Conservation (phyloP, 2,888 invertebrate species). For the Arge pagana region DNA sequence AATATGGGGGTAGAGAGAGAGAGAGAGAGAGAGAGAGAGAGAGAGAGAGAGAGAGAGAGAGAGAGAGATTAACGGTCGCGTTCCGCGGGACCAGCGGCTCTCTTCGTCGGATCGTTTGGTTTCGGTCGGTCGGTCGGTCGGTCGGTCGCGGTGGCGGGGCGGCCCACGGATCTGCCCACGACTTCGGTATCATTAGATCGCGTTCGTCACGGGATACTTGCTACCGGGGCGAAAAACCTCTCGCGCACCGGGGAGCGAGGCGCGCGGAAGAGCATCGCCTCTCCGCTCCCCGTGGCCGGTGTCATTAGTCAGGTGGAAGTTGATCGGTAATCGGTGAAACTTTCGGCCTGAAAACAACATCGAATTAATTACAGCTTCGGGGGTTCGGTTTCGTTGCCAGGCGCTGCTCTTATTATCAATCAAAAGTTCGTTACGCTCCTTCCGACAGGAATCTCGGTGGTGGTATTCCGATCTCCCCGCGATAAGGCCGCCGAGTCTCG, state of each 20-base stretch:
- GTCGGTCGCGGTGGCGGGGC: too few species aligned
- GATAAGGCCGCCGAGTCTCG: too few species aligned
- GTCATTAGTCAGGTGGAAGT: constrained; percentile 17
- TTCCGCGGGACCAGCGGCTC: neutral
- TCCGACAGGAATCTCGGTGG: too few species aligned
- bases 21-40: neutral
- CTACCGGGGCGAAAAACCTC: too few species aligned
- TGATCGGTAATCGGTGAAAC: constrained; percentile 13
- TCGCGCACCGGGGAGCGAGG: too few species aligned
- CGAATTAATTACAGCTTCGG: constrained; percentile 8
- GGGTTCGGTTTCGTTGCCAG: neutral
- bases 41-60: neutral
- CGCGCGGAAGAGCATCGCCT: constrained; percentile 2
- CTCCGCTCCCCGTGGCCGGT: neutral
- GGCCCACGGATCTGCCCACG: constrained; percentile 6
- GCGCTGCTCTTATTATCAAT: too few species aligned
- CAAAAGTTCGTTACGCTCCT: too few species aligned
- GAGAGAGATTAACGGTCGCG: too few species aligned
- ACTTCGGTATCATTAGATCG: constrained; percentile 12
- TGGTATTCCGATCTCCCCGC: too few species aligned
- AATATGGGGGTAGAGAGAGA: constrained; percentile 6
- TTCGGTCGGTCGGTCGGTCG: too few species aligned
- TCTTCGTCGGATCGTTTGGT: too few species aligned
- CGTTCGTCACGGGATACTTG: constrained; percentile 13
- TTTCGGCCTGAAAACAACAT: constrained; percentile 4